Base-by-base conservation (phyloP, 2,888 invertebrate genomes). In the Aphidius colemani region DNA sequence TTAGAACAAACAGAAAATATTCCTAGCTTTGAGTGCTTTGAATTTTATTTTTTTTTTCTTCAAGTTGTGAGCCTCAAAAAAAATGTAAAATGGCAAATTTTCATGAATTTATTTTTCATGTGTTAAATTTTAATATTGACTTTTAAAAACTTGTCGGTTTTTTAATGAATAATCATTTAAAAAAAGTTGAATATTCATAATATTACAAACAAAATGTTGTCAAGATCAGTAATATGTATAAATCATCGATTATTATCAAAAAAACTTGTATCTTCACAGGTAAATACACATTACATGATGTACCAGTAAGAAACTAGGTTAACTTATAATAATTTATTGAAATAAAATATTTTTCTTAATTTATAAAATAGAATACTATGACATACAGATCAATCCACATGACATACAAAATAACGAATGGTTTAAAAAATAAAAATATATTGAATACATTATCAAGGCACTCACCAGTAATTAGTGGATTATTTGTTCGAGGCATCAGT, bases 401-500 rank as follows among this genome's bases (percentile, higher is more conserved):
- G 9, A 56, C 60, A 1, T 68, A 63, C 62, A 65, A 64, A 48
- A 53, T 64, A 44, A 61, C 55, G 7, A 69, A 53, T 41, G 57
- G 48, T 11, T 58, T 30, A 18, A 11, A 68, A 7, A 64, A 44
- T 13, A 40, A 51, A 13, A 53, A 49, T 46, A 59, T 60, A n/a
- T n/a, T 58, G 2, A 30, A 67, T 1, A 63, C 56, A 62, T 18
- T 68, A 49, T 61, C 68, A 13, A 65, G 60, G 60, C 67, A 66
- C 41, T 63, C 65, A 44, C 67, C 72, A 7, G 45, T 70, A 40
- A 55, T 72, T n/a, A 68, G 60, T 10, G 63, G 70, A 6, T 65
- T 67, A n/a, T 69, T 67, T 7, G 59, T 74, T 7, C 73, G 79
- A n/a, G 55, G 73, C 61, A 66, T 73, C 7, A 78, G 75, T 46